phyloP scores from a whole-genome alignment of 2,888 invertebrate species.

The Acleris laterana region DNA sequence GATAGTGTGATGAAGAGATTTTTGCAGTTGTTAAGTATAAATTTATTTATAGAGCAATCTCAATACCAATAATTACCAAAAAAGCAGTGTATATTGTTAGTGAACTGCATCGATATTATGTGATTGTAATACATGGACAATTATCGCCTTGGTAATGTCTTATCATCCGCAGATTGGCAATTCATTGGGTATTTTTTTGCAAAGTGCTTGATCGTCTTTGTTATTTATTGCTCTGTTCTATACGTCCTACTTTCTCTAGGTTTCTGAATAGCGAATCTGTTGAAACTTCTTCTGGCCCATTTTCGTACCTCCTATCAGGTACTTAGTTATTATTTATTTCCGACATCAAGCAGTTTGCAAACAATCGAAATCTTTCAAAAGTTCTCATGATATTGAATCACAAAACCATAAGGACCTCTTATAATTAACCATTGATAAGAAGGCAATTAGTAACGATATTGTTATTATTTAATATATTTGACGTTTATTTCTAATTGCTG shows the following conservation, averaged over 20 bases:
- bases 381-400: conserved; percentile 69
- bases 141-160: conserved; percentile 56
- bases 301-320: conserved; percentile 6
- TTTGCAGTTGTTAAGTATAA: conserved; percentile 85
- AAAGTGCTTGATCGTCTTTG: conserved; percentile 59
- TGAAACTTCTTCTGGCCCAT: neutral
- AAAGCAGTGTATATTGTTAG: conserved; percentile 80
- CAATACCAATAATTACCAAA: conserved; percentile 85
- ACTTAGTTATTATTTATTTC: conserved; percentile 35
- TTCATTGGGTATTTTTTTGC: conserved; percentile 51
- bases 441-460: conserved; percentile 84
- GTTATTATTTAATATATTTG: conserved; percentile 85
- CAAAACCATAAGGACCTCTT: conserved; percentile 85
- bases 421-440: conserved; percentile 85
- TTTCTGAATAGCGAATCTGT: conserved; percentile 29
- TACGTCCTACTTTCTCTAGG: conserved; percentile 16
- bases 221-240: conserved; percentile 38
- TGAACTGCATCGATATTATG: conserved; percentile 76
- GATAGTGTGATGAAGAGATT: conserved; percentile 84
- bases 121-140: conserved; percentile 73
- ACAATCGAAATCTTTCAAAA: conserved; percentile 45
- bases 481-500: conserved; percentile 83
- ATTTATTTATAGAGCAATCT: conserved; percentile 84
- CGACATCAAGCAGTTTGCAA: conserved; percentile 60
- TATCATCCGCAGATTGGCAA: conserved; percentile 57